Evolutionary conservation across 2,797 vertebrate genomes (phyloP), one percentile per base, ranked within the genome.

Genomic region (Etheostoma perlongum): DNA sequence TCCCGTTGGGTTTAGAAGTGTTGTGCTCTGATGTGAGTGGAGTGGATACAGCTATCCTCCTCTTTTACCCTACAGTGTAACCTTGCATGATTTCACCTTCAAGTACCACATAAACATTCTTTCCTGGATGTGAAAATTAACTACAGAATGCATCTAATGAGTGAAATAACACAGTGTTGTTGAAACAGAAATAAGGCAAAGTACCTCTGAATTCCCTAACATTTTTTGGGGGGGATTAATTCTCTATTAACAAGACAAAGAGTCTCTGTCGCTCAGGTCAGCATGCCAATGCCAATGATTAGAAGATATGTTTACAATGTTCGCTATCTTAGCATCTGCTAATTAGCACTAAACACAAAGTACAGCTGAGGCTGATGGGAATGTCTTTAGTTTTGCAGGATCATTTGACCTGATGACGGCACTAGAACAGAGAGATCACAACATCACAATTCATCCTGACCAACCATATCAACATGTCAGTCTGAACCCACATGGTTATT

Each of bases 1-100:
- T 90, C 81, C 79, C 84, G 61, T 81, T 85, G 86, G 82, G 87
- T 91, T 91, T 78, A 73, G 87, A 86, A 72, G 81, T 86, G 78
- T 87, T 84, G 80, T 83, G 85, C 83, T 91, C 91, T 91, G 91
- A 91, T 90, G 83, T 93, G 88, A 90, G 93, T 94, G 92, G 91
- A 95, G 95, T 95, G 91, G 96, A 97, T 97, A 96, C 96, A 97
- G 96, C 95, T 94, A 89, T 93, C 77, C 84, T 93, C 76, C 84
- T 87, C 87, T 88, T 89, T 82, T 80, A 82, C 89, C 76, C 89
- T 89, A 90, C 84, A 86, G 81, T 90, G 83, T 91, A 92, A 83
- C 89, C 85, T 53, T 93, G 94, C 94, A 95, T 94, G 94, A 72
- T 63, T 76, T 85, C 85, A 80, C 85, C 64, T 55, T 74, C 10